These are phyloP conservation scores for Leistus spinibarbis DNA, from an alignment of 2,888 invertebrate species.

Conservation along the genomic window DNA sequence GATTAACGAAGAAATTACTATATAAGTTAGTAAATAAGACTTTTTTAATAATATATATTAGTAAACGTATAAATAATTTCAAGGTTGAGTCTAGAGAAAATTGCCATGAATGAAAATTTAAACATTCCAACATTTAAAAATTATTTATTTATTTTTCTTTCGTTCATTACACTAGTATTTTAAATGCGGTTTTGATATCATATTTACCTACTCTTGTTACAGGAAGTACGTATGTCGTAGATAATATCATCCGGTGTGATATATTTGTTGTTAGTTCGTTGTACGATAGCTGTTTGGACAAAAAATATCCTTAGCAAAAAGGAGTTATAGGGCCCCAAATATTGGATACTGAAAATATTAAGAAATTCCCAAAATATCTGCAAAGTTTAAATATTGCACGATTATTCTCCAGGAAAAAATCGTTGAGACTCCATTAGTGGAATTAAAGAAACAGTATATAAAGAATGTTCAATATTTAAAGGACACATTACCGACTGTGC, in stretches of 20 bases:
- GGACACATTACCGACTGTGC: background rate
- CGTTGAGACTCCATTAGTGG: background rate
- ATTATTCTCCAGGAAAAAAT: too few relatives aligned
- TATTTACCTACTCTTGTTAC: background rate
- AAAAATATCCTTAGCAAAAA: too few relatives aligned
- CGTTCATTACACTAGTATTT: background rate
- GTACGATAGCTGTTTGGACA: too few relatives aligned
- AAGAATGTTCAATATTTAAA: background rate
- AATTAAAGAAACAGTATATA: background rate
- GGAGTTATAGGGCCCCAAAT: too few relatives aligned
- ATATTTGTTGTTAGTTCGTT: background rate
- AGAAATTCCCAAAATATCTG: too few relatives aligned
- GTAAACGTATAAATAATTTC: too few relatives aligned
- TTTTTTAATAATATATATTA: too few relatives aligned
- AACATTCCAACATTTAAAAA: background rate
- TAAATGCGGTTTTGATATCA: background rate
- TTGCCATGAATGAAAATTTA: background rate
- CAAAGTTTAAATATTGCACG: too few relatives aligned
- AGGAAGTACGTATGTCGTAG: background rate
- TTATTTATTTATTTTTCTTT: background rate
- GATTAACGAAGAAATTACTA: too few relatives aligned
- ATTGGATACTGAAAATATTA: too few relatives aligned
- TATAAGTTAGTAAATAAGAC: too few relatives aligned
- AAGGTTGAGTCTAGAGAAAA: too few relatives aligned
- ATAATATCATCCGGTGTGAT: background rate